phyloP scores from a whole-genome alignment of 2,113 vertebrate species.

The Willisornis vidua region DNA sequence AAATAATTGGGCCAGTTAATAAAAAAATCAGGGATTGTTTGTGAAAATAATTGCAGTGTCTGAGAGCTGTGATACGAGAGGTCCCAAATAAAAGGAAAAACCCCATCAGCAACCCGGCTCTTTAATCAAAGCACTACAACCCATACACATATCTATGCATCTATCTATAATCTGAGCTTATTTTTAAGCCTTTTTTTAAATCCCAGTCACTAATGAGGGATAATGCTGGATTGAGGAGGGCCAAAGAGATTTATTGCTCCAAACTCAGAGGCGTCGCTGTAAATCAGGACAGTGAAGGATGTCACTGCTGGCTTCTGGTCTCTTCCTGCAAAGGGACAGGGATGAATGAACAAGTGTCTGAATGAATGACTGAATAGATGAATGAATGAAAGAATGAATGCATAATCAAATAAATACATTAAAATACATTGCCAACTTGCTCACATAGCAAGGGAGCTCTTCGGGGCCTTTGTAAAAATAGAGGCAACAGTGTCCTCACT shows the following conservation, averaged over 20 bases:
- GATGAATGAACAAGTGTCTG: conserved; percentile 65
- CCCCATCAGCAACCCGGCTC: neutral
- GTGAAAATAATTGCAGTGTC: neutral
- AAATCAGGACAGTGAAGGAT: conserved; percentile 65
- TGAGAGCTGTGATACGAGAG: neutral
- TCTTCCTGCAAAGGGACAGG: conserved; percentile 51
- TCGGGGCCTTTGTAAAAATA: neutral
- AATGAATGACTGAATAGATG: conserved; percentile 69
- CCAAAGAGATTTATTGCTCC: conserved; percentile 70
- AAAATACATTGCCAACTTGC: conserved; percentile 55
- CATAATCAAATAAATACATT: conserved; percentile 61
- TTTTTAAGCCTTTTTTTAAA: conserved; percentile 67
- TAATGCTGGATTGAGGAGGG: conserved; percentile 61
- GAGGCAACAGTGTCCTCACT: neutral
- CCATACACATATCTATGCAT: neutral
- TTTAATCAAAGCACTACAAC: conserved; percentile 61
- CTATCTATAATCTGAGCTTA: conserved; percentile 39
- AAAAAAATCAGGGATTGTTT: neutral
- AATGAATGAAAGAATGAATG: conserved; percentile 63
- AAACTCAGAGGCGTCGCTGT: conserved; percentile 53
- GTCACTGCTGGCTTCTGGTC: conserved; percentile 60
- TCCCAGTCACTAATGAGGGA: conserved; percentile 61
- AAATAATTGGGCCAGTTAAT: neutral
- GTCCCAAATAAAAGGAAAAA: neutral
- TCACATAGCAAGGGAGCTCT: neutral